Conservation (phyloP, 2,113 vertebrate species). For the Chrysochloris asiatica region DNA sequence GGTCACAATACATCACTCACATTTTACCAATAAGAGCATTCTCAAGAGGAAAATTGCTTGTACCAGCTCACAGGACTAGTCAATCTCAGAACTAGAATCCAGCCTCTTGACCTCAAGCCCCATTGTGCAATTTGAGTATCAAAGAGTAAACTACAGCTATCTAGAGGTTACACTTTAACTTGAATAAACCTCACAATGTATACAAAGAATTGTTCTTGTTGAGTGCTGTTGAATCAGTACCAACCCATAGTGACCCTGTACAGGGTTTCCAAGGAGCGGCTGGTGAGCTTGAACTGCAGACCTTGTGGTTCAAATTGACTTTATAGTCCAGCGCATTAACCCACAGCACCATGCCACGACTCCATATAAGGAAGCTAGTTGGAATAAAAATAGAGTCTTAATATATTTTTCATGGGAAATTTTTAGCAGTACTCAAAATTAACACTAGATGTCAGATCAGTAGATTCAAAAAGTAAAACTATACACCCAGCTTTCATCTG, state of each 20-base stretch:
- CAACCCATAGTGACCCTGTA: too few relatives aligned
- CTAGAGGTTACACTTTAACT: background rate
- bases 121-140: background rate
- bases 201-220: background rate
- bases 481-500: background rate
- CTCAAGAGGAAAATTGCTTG: background rate
- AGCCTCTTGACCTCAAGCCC: background rate
- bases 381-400: background rate
- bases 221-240: too few relatives aligned
- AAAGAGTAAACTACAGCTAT: background rate
- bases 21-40: background rate
- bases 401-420: background rate
- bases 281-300: too few relatives aligned
- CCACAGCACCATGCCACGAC: too few relatives aligned
- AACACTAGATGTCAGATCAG: conserved; percentile 59
- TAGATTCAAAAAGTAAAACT: conserved; percentile 23
- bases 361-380: conserved; percentile 7
- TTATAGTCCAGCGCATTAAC: too few relatives aligned
- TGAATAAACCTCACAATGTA: conserved; percentile 26
- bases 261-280: too few relatives aligned
- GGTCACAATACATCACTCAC: background rate
- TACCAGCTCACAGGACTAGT: background rate
- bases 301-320: too few relatives aligned
- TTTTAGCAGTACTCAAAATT: conserved; percentile 61
- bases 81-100: background rate